A percentile compares a stretch with the other conserved stretches of the same genome.
phyloP scores from a whole-genome alignment of 2,113 vertebrate species.

The Acrocephalus kingi region DNA sequence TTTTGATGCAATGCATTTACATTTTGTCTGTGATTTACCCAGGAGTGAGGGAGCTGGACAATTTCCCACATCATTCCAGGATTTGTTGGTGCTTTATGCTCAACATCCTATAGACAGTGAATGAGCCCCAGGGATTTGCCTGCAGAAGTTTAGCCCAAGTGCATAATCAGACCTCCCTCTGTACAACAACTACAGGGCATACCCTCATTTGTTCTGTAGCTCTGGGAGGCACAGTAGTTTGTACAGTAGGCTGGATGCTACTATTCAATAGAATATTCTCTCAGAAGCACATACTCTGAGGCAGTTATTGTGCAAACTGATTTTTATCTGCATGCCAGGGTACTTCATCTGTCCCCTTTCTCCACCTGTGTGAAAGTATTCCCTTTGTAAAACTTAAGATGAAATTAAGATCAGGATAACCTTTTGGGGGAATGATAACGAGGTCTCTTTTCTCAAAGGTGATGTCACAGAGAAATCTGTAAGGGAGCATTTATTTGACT shows the following conservation, averaged over 20 bases:
- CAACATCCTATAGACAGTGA: neutral
- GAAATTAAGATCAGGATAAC: conserved; percentile 9
- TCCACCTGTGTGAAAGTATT: neutral
- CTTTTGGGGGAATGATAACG: neutral
- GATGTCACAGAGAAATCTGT: neutral
- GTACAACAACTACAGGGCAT: neutral
- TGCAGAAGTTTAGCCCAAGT: neutral
- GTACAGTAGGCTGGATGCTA: neutral
- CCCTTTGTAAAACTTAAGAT: neutral
- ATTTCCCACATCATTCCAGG: neutral
- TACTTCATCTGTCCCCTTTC: neutral
- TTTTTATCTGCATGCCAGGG: conserved; percentile 24
- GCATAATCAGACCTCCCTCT: neutral
- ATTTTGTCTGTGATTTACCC: neutral
- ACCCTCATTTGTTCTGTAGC: conserved; percentile 3
- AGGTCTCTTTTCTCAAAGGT: neutral
- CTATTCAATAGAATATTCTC: neutral
- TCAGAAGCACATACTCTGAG: neutral
- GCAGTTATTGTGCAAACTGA: neutral
- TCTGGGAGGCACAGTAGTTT: neutral
- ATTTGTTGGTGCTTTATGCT: neutral
- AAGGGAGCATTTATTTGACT: neutral
- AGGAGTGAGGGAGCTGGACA: neutral
- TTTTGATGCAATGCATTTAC: neutral
- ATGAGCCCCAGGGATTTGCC: neutral